Evolutionary conservation across 1,140 invertebrate species (phyloP).

Genomic region (Drosophila nigrodunni): DNA sequence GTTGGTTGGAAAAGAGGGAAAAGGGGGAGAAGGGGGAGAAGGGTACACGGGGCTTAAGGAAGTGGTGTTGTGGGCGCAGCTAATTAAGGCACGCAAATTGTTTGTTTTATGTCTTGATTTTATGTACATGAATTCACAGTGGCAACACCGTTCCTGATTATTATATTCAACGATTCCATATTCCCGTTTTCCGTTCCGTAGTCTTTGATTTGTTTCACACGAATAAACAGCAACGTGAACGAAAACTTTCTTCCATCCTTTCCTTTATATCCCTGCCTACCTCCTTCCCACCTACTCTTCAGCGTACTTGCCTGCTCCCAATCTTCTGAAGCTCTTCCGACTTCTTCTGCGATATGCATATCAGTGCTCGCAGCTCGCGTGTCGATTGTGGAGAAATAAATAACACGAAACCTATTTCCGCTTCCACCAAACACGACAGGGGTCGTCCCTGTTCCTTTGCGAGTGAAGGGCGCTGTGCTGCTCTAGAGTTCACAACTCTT

Average conservation of each 20-base stretch:
- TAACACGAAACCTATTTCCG: constrained; percentile 81
- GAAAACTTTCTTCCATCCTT: constrained; percentile 21
- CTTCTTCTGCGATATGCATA: constrained; percentile 72
- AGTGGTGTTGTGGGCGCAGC: constrained; percentile 41
- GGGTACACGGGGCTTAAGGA: too few species aligned
- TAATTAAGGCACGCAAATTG: constrained; percentile 74
- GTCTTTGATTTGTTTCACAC: constrained; percentile 73
- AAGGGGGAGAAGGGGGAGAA: too few species aligned
- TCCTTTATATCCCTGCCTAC: too few species aligned
- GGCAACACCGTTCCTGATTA: constrained; percentile 49
- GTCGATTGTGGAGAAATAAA: constrained; percentile 83
- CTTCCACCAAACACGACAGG: constrained; percentile 16
- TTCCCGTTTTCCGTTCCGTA: constrained; percentile 28
- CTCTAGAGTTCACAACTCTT: constrained; percentile 21
- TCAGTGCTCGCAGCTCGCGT: constrained; percentile 70
- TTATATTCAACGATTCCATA: constrained; percentile 56
- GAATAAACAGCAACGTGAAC: constrained; percentile 73
- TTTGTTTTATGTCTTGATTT: constrained; percentile 63
- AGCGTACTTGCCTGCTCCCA: neutral
- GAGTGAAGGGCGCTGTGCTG: neutral
- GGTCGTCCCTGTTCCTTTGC: constrained; percentile 11
- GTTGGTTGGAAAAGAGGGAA: too few species aligned
- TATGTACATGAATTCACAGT: constrained; percentile 8
- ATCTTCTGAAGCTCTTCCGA: neutral
- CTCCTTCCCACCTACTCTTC: neutral